A percentile compares a stretch with the other conserved stretches of the same genome.
Evolutionary conservation across 1,140 invertebrate genomes (phyloP).

Genomic region (Calycopis cecrops): DNA sequence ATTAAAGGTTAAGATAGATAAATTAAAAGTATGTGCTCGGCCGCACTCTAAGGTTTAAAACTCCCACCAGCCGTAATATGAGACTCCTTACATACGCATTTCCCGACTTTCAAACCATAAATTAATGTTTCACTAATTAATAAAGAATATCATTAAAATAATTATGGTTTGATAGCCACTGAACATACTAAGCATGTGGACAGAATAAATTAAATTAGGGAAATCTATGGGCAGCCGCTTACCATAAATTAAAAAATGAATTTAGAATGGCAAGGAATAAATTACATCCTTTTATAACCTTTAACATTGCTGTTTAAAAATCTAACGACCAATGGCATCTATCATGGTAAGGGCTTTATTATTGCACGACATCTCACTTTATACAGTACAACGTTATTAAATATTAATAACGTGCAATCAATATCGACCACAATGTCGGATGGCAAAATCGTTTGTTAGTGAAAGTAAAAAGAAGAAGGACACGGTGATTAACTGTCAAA

Average conservation of each 20-base stretch:
- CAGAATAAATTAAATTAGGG: constrained; percentile 2
- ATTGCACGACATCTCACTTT: constrained; percentile 33
- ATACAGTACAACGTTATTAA: constrained; percentile 11
- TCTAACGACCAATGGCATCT: constrained; percentile 14
- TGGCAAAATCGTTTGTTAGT: constrained; percentile 4
- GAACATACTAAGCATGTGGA: constrained; percentile 8
- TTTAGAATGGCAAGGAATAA: constrained; percentile 5
- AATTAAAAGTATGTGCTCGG: neutral
- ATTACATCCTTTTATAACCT: neutral
- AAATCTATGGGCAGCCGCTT: constrained; percentile 31
- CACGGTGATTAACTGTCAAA: neutral
- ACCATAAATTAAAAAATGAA: constrained; percentile 32
- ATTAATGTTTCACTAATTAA: neutral
- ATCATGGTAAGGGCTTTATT: constrained; percentile 33
- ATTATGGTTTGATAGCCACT: neutral
- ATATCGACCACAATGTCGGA: neutral
- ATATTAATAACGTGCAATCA: constrained; percentile 3
- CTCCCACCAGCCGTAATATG: constrained; percentile 10
- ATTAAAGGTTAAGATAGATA: neutral
- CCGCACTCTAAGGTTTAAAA: constrained; percentile 1
- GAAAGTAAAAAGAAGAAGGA: too few species aligned
- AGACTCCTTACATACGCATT: neutral
- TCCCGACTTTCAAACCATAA: neutral
- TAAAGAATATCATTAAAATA: neutral
- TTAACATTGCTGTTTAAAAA: neutral